A percentile compares a stretch with the other conserved stretches of the same genome.
Evolutionary conservation across 2,888 invertebrate species (phyloP).

Genomic region (Pollenia angustigena): DNA sequence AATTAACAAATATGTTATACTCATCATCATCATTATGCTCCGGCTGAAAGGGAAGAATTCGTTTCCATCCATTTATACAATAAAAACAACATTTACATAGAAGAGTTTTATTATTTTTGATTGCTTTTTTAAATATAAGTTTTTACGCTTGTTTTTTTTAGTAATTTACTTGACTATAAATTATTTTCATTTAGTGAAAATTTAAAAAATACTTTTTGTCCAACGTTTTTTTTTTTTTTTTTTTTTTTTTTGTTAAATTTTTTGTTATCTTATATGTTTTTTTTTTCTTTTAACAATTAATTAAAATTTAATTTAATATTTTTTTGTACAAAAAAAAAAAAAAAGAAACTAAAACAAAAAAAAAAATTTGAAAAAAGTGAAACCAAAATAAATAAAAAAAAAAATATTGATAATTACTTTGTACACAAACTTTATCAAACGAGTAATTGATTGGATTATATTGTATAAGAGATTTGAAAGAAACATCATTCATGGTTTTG

Average conservation of each 20-base stretch:
- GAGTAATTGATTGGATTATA: constrained; percentile 20
- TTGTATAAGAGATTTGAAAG: constrained; percentile 34
- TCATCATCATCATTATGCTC: constrained; percentile 47
- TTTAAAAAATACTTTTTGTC: constrained; percentile 71
- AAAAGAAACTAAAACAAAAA: no score
- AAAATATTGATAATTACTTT: constrained; percentile 57
- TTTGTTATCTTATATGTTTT: constrained; percentile 40
- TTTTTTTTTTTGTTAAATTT: constrained; percentile 46
- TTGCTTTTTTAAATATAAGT: constrained; percentile 69
- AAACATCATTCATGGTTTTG: constrained; percentile 28
- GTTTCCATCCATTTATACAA: constrained; percentile 46
- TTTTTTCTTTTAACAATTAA: constrained; percentile 70
- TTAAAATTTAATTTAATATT: constrained; percentile 65
- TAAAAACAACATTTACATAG: constrained; percentile 72
- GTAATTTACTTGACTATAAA: constrained; percentile 69
- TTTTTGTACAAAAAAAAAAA: constrained; percentile 62
- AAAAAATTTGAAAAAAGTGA: constrained; percentile 15
- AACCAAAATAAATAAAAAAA: constrained; percentile 45
- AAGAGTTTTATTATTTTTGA: constrained; percentile 74
- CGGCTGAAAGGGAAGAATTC: constrained; percentile 52
- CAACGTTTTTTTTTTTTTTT: constrained; percentile 61
- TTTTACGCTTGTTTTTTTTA: constrained; percentile 69
- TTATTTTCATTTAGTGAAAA: constrained; percentile 67
- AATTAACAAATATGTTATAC: constrained; percentile 14
- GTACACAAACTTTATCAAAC: constrained; percentile 65